Base-by-base conservation (phyloP, 2,888 invertebrate species). In the Geotrupes spiniger region DNA sequence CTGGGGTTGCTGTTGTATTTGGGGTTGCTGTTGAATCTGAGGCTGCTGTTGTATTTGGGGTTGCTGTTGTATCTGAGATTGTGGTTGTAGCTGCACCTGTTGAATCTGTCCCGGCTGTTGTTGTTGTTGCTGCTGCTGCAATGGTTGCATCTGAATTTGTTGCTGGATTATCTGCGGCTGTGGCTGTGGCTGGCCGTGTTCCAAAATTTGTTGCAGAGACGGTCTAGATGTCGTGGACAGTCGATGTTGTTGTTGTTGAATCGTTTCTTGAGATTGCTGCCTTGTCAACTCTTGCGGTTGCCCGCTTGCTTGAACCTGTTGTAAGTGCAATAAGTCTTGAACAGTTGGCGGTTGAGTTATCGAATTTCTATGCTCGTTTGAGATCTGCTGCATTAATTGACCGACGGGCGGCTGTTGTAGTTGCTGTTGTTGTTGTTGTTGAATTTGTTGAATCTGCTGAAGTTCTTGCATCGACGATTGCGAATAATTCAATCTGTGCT, bases 31-130 rank as follows among this genome's bases (percentile, higher is more conserved):
- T 27, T 49, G 5, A 12, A 37, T 31, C 26, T 46, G 53, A 11
- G 42, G 48, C 38, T 46, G 55, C 11, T 50, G 57, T 45, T 36
- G 36, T 8, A 33, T n/a, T 16, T 31, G 29, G 2, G 40, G 46
- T 33, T 50, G 54, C n/a, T 48, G 53, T 27, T 49, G 50, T 28
- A 60, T 66, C 1, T 65, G 61, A 46, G 65, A 63, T 0, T 64
- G 8, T 21, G 9, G 31, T 31, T 49, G 42, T 46, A 51, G 58
- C 33, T 66, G 66, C 9, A n/a, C 10, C 36, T 11, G 8, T 21
- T 16, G 31, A 26, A 47, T 42, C 43, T 52, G 52, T 76, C 77
- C 3, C 6, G 6, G 6, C 6, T 77, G 77, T 1, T 63, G 63
- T n/a, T 28, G 31, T 12, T 33, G 33, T 14, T 12, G 2, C 25